Conservation (phyloP, 2,888 invertebrate species). For the Microplitis deprimator region DNA sequence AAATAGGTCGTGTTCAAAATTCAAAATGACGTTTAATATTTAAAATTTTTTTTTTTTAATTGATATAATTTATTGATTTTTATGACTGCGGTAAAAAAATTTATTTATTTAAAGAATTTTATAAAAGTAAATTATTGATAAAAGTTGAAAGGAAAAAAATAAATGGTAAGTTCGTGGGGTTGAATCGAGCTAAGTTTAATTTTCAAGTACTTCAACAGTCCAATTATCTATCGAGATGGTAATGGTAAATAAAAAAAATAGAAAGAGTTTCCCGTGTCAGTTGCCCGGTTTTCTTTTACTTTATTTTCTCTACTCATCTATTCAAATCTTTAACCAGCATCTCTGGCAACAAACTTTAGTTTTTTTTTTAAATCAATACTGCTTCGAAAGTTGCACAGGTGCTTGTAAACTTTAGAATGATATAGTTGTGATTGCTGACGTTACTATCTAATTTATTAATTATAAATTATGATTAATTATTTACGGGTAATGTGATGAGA, state of each 20-base stretch:
- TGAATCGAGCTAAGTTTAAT: constrained; percentile 38
- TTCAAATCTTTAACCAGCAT: constrained; percentile 33
- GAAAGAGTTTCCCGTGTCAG: constrained; percentile 34
- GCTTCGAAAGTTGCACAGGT: not conserved
- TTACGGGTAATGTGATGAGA: not conserved
- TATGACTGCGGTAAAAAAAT: too few relatives aligned
- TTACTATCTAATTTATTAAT: not conserved
- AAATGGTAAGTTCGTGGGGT: constrained; percentile 34
- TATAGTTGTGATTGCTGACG: not conserved
- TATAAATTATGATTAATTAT: not conserved
- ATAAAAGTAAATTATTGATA: too few relatives aligned
- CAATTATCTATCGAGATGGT: constrained; percentile 41
- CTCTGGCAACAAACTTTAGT: constrained; percentile 8
- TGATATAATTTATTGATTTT: constrained; percentile 13
- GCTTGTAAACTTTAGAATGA: not conserved
- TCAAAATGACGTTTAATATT: constrained; percentile 50
- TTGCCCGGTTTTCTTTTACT: constrained; percentile 20
- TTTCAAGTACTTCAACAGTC: constrained; percentile 40
- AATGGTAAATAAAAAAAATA: not conserved
- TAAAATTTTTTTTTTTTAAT: constrained; percentile 20
- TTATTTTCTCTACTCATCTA: constrained; percentile 18
- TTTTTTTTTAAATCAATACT: constrained; percentile 37
- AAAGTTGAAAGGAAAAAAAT: constrained; percentile 18
- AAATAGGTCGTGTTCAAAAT: constrained; percentile 47
- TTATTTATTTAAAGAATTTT: too few relatives aligned